A percentile compares a stretch with the other conserved stretches of the same genome.
Conservation (phyloP, 2,797 vertebrate genomes). For the Spatula clypeata region DNA sequence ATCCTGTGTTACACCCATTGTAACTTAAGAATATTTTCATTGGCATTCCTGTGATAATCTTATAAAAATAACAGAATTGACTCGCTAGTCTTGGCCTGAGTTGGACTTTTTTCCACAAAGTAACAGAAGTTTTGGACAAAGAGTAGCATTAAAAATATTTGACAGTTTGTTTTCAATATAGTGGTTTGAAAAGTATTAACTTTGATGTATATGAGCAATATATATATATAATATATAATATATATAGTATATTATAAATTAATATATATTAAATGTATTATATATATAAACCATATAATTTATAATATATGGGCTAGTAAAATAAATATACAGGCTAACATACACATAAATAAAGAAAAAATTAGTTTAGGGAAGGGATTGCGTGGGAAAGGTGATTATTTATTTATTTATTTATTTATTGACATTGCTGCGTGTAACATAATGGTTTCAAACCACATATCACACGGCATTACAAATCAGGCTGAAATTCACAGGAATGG, state of each 20-base stretch:
- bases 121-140: conserved; percentile 41
- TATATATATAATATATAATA: too few species aligned
- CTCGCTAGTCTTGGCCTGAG: conserved; percentile 65
- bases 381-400: background rate
- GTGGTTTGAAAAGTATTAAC: background rate
- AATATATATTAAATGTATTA: too few species aligned
- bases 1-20: conserved; percentile 80
- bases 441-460: background rate
- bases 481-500: background rate
- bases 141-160: background rate
- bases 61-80: conserved; percentile 79
- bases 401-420: background rate
- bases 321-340: background rate
- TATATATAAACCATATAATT: too few species aligned
- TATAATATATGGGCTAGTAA: background rate
- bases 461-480: rapidly evolving
- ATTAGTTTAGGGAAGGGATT: background rate
- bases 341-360: background rate
- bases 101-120: conserved; percentile 46
- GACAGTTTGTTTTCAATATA: conserved; percentile 1
- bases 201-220: background rate
- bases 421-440: background rate
- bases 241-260: too few species aligned
- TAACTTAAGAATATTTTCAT: conserved; percentile 84
- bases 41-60: conserved; percentile 76